Base-by-base conservation (phyloP, 2,888 invertebrate genomes). In the Polia nebulosa region DNA sequence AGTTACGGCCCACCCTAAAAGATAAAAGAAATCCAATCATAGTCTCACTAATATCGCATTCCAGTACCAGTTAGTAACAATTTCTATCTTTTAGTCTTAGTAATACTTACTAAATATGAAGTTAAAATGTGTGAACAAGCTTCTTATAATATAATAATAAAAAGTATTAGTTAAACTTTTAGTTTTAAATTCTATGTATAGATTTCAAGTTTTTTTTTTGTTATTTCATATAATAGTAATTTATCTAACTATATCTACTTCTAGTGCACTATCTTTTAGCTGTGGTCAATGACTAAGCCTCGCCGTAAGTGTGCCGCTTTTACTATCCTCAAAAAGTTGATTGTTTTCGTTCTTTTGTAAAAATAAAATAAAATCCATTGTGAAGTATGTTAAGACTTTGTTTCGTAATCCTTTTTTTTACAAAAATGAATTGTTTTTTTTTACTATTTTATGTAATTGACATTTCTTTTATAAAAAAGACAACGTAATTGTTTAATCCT, bases 51-150 rank as follows among this genome's bases (percentile, higher is more conserved):
- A 81, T 85, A 69, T 89, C 87, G 84, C 91, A 81, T 87, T 87
- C 89, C 90, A 85, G 79, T 88, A 90, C 89, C 89, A 82, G 87
- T 86, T 85, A 80, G 83, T 88, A 91, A 89, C 89, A 80, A 87
- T 84, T 81, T 77, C 75, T 84, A 82, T 87, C 87, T 89, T 90
- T 90, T 86, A 93, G 88, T 90, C 92, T 94, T 94, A 94, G 70
- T 78, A 86, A 88, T 94, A 93, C 90, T 93, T 93, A 92, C 91
- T 93, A 93, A 91, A 92, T 95, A 95, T 91, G 93, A 95, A 95
- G 95, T 93, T 95, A 95, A 95, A 95, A 95, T 92, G 94, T 94
- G 95, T 95, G 95, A 95, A 95, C 94, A 95, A 95, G 95, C 95
- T 87, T 94, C 94, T 95, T 95, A 95, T 88, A 91, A 89, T 92